Evolutionary conservation across 2,888 invertebrate species (phyloP), one percentile per base, ranked within the genome.

Genomic region (Sylvicola cinctus): DNA sequence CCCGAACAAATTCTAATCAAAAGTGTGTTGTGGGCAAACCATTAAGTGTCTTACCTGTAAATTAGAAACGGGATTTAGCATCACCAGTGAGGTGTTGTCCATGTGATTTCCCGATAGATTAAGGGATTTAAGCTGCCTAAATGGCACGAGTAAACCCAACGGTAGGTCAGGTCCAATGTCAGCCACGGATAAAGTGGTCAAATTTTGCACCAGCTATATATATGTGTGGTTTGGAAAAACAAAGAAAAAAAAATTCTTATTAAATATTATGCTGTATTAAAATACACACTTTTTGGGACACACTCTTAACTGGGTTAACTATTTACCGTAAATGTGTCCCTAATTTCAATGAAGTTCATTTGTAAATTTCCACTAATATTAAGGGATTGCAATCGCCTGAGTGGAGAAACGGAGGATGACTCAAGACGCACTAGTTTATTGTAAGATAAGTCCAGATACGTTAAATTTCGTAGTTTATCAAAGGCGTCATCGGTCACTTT

Each of bases 91-190:
- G 47, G 54, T 51, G 37, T 52, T 53, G 45, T 54, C 52, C 50
- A 83, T 60, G 49, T 69, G 65, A 57, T 81, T 83, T 48, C 72
- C 68, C 23, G 79, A 79, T 45, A 83, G 56, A 58, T 81, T 79
- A 40, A 83, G 59, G 39, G 65, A 63, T 36, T 64, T 62, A 39
- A 83, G 54, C 42, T 68, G 65, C 32, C 49, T 46, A 40, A 58
- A 57, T 15, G 57, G 55, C 39, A 52, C 46, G 34, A 58, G 39
- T 38, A 58, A 40, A n/a, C 55, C 58, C 41, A 53, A 45, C 23
- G 58, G 58, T 42, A 58, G 40, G 20, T 20, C 20, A 32, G 49
- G 44, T n/a, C 57, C 54, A 54, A 58, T 58, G 43, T 58, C 57
- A 39, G 57, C 55, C 40, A 58, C 49, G 31, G 57, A 49, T 43